phyloP scores from a whole-genome alignment of 1,140 invertebrate genomes.

The Theocolax elegans region DNA sequence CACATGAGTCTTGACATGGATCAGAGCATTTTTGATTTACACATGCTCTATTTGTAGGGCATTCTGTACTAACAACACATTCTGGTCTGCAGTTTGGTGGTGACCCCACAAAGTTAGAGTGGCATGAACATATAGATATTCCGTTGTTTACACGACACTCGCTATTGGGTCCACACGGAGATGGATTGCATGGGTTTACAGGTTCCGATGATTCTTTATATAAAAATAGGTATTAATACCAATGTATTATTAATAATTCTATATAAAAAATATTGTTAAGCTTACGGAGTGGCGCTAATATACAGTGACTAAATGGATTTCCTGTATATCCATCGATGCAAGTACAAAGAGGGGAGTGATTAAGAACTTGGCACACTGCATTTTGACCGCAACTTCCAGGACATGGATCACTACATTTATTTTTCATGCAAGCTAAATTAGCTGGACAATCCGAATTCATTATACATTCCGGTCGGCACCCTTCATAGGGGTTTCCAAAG shows the following conservation, averaged over 20 bases:
- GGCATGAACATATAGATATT: slow-evolving; percentile 76
- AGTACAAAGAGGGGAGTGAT: slow-evolving; percentile 70
- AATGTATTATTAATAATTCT: not conserved
- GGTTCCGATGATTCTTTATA: slow-evolving; percentile 35
- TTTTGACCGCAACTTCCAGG: slow-evolving; percentile 75
- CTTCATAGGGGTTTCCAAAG: slow-evolving; percentile 79
- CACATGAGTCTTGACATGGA: slow-evolving; percentile 84
- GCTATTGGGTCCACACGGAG: slow-evolving; percentile 79
- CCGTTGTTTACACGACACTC: slow-evolving; percentile 73
- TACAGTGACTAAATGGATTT: slow-evolving; percentile 73
- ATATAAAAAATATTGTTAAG: not conserved
- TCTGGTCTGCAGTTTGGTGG: slow-evolving; percentile 79
- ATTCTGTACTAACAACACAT: slow-evolving; percentile 81
- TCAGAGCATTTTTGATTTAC: slow-evolving; percentile 79
- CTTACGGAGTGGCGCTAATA: slow-evolving; percentile 53
- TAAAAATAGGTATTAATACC: not conserved
- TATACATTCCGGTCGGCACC: slow-evolving; percentile 75
- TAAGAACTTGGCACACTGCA: slow-evolving; percentile 76
- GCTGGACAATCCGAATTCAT: slow-evolving; percentile 74
- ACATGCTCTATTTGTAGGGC: slow-evolving; percentile 79
- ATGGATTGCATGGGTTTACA: slow-evolving; percentile 76
- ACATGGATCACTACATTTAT: slow-evolving; percentile 76
- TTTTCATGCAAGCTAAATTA: slow-evolving; percentile 71
- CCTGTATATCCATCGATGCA: slow-evolving; percentile 65
- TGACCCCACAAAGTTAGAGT: slow-evolving; percentile 70